phyloP scores from a whole-genome alignment of 2,797 vertebrate species.

The Hypotaenidia philippensis region DNA sequence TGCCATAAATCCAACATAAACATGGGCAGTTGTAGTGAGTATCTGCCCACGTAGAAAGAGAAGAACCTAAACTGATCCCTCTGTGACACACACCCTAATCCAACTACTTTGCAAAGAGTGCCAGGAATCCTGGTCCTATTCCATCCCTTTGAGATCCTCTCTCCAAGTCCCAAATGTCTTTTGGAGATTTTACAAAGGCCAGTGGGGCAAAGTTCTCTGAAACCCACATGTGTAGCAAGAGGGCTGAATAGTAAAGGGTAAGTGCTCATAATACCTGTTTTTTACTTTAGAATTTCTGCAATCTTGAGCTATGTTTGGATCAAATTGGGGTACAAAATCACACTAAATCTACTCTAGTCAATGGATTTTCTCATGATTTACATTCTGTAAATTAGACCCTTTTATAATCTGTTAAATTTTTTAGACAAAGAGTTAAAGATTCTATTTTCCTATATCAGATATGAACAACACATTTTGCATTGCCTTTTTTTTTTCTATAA shows the following conservation, averaged over 20 bases:
- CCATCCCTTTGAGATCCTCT: background rate
- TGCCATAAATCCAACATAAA: constrained; percentile 1
- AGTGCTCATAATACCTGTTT: background rate
- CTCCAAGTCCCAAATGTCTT: background rate
- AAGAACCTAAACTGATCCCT: background rate
- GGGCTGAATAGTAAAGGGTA: background rate
- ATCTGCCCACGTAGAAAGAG: background rate
- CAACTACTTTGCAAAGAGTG: background rate
- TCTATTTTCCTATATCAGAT: background rate
- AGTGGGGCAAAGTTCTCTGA: background rate
- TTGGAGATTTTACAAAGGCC: background rate
- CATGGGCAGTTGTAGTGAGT: background rate
- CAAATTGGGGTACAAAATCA: background rate
- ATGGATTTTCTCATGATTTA: background rate
- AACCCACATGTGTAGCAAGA: background rate
- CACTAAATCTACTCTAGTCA: background rate
- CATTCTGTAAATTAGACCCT: background rate
- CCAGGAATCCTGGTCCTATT: background rate
- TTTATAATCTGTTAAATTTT: background rate
- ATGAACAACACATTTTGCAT: background rate
- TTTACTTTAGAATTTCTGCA: background rate
- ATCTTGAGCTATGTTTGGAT: background rate
- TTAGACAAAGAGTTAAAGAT: background rate
- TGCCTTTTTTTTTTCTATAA: background rate
- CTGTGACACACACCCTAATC: background rate